Percentiles rank a stretch among this genome's conserved stretches.
Evolutionary conservation across 2,888 invertebrate species (phyloP).

Genomic region (Nezara viridula): DNA sequence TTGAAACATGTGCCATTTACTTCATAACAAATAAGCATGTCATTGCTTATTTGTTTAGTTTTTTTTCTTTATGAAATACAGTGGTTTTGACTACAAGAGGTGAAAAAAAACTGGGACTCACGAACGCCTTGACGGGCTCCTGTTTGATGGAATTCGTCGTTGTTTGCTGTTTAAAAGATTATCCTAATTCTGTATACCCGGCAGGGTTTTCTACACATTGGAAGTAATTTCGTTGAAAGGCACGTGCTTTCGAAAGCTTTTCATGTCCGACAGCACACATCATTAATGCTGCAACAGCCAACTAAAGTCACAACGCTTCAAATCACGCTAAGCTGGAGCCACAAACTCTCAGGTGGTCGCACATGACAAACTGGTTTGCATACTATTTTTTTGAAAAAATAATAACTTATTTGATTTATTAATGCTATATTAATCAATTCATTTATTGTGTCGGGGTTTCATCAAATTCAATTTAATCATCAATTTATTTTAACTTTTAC

Average conservation of each 20-base stretch:
- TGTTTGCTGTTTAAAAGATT: neutral
- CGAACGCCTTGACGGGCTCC: neutral
- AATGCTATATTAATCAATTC: too few species aligned
- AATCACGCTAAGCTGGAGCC: neutral
- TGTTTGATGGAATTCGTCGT: neutral
- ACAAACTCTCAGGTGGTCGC: neutral
- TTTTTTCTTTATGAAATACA: too few species aligned
- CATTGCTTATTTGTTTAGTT: too few species aligned
- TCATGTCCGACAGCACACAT: neutral
- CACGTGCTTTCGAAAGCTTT: neutral
- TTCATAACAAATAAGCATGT: too few species aligned
- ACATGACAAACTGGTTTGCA: too few species aligned
- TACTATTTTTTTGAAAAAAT: too few species aligned
- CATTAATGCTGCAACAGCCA: neutral
- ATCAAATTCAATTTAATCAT: too few species aligned
- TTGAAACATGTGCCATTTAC: too few species aligned
- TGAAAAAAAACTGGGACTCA: neutral
- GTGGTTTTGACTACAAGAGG: too few species aligned
- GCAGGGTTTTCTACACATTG: neutral
- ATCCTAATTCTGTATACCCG: neutral
- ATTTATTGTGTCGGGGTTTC: too few species aligned
- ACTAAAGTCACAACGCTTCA: neutral
- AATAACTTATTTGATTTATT: too few species aligned
- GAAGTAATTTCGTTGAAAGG: neutral
- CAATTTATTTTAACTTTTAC: too few species aligned